phyloP scores from a whole-genome alignment of 2,113 vertebrate genomes.

The Bungarus multicinctus region DNA sequence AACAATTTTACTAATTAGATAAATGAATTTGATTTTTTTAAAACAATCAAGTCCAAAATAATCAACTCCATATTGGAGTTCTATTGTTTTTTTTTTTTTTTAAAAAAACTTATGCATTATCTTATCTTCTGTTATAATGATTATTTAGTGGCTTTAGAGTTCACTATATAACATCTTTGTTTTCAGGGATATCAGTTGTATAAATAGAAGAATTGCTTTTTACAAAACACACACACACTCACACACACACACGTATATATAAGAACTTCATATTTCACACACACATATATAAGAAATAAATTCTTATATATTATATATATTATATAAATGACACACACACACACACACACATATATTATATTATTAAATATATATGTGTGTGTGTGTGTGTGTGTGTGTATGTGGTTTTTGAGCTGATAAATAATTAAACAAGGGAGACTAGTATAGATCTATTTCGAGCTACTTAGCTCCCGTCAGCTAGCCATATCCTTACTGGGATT shows the following conservation, averaged over 20 bases:
- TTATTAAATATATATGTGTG: too few species aligned
- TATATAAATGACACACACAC: too few species aligned
- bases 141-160: background rate
- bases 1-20: background rate
- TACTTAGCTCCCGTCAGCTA: too few species aligned
- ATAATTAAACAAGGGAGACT: too few species aligned
- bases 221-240: background rate
- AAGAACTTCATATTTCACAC: too few species aligned
- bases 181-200: background rate
- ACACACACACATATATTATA: too few species aligned
- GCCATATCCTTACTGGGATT: too few species aligned
- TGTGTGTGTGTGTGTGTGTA: too few species aligned
- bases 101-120: background rate
- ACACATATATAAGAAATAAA: too few species aligned
- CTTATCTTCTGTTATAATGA: background rate
- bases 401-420: too few species aligned
- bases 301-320: background rate
- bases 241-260: too few species aligned
- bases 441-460: too few species aligned
- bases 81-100: background rate
- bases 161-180: background rate
- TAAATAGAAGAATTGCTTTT: background rate
- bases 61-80: background rate
- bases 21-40: background rate
- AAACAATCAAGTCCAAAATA: background rate